phyloP scores from a whole-genome alignment of 2,888 invertebrate genomes.

The Caenorhabditis angaria region DNA sequence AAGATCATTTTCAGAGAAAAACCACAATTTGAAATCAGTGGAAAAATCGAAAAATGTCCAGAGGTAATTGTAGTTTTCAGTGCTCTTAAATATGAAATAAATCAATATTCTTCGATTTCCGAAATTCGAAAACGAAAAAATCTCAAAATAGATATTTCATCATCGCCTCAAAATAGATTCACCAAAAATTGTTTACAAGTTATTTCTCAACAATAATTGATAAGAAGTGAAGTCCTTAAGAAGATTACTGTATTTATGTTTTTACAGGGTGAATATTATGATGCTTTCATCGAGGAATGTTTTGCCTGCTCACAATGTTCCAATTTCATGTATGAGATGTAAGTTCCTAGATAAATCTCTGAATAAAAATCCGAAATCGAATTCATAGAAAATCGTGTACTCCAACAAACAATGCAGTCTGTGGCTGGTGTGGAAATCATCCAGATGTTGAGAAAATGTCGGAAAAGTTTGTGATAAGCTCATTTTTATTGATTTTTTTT shows the following conservation, averaged over 20 bases:
- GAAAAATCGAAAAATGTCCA: no score
- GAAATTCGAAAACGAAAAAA: no score
- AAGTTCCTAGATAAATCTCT: constrained; percentile 8
- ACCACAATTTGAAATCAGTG: no score
- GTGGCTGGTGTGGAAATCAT: constrained; percentile 56
- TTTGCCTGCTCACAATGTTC: constrained; percentile 47
- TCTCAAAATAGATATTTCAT: no score
- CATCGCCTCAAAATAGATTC: no score
- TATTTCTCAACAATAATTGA: no score
- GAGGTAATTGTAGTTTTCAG: no score
- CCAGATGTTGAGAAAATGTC: constrained; percentile 5
- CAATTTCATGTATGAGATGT: constrained; percentile 48
- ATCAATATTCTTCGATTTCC: no score
- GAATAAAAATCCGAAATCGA: background rate
- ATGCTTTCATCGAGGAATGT: constrained; percentile 28
- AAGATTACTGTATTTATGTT: no score
- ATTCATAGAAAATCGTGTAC: constrained; percentile 43
- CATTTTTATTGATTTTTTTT: background rate
- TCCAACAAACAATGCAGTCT: constrained; percentile 43
- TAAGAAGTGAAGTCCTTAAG: no score
- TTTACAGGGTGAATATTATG: constrained; percentile 41
- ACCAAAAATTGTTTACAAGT: no score
- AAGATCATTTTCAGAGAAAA: background rate
- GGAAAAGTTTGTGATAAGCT: constrained; percentile 12
- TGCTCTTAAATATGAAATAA: no score